These are phyloP conservation scores for Scaeva pyrastri DNA, from an alignment of 2,888 invertebrate genomes.

Conservation along the genomic window DNA sequence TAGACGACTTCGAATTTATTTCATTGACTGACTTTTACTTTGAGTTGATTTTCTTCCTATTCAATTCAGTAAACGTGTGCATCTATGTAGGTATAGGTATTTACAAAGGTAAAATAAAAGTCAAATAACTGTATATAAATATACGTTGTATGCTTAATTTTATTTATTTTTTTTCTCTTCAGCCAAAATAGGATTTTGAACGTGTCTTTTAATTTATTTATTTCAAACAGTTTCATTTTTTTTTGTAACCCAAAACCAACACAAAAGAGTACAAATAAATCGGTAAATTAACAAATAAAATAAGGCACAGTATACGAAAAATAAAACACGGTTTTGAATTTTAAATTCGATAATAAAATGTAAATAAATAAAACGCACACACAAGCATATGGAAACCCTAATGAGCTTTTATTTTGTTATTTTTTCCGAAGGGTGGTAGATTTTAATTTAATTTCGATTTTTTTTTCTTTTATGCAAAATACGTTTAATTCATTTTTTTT, in stretches of 20 bases:
- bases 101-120: background rate
- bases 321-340: conserved; percentile 53
- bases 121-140: conserved; percentile 30
- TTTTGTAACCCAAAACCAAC: background rate
- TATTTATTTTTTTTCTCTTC: conserved; percentile 43
- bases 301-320: background rate
- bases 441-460: background rate
- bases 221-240: background rate
- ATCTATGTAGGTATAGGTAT: too few species aligned
- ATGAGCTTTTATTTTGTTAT: conserved; percentile 8
- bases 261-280: conserved; percentile 23
- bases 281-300: conserved; percentile 39
- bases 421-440: background rate
- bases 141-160: conserved; percentile 29
- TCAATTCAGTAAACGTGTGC: background rate
- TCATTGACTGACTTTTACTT: conserved; percentile 12
- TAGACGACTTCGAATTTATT: conserved; percentile 37
- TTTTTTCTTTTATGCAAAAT: background rate
- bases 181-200: background rate
- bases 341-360: conserved; percentile 52
- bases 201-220: conserved; percentile 60
- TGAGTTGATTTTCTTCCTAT: conserved; percentile 12
- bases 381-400: background rate
- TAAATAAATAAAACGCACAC: background rate
- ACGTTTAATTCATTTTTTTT: conserved; percentile 7